Base-by-base conservation (phyloP, 2,113 vertebrate genomes). In the Ranitomeya imitator region DNA sequence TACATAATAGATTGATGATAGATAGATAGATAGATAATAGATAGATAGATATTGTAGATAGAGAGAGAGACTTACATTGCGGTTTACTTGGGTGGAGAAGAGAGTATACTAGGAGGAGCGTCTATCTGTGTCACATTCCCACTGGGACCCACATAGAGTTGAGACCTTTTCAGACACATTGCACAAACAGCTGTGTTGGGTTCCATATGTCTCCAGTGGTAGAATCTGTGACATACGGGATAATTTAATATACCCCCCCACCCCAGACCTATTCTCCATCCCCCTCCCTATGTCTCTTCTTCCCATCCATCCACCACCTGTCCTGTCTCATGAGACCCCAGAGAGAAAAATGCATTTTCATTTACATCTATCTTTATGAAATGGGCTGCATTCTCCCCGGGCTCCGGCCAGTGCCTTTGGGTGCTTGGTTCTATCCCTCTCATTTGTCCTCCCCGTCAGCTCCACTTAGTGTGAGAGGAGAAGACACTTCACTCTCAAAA, bases 271-370 rank as follows among this genome's bases (percentile, higher is more conserved):
- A 86, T 86, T 60, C 65, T 82, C 86, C 79, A 76, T 74, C 86
- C 23, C 85, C 85, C 59, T 2, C 90, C 69, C 90, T 57, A 90
- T 84, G 88, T 52, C 86, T 78, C 54, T 45, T 78, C 90, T 90
- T 90, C 82, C 15, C 6, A 69, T 90, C 85, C 92, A 91, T 91
- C 89, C 86, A 88, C 92, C 92, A 93, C 90, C 92, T 92, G 92
- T 69, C 92, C 86, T 82, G 90, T 12, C 92, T 88, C 89, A 2
- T 0, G 91, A 92, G 92, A 90, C 77, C 67, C 54, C 0, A 21
- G 85, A 89, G 63, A 88, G 79, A 88, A 83, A 89, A 88, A 37
- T 10, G 6, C 65, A 74, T 90, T 79, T 91, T 88, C 69, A 77
- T 90, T 88, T 85, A 65, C 79, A 85, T 86, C 90, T 11, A 0